phyloP scores from a whole-genome alignment of 2,113 vertebrate genomes.

The Sterna hirundo region DNA sequence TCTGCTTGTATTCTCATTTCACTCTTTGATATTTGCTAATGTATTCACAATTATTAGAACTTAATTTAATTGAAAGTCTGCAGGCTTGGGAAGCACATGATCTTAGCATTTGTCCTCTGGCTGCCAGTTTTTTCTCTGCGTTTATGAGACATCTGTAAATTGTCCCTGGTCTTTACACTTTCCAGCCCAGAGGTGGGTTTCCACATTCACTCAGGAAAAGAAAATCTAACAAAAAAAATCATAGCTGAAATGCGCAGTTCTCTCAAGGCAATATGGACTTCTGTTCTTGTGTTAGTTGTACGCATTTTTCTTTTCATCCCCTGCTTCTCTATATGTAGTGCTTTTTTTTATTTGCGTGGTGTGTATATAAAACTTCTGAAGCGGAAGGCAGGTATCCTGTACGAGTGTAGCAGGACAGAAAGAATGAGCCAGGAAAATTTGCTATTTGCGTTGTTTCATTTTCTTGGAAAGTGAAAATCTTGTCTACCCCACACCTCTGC shows the following conservation, averaged over 20 bases:
- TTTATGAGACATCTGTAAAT: neutral
- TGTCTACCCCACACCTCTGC: neutral
- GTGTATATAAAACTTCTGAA: neutral
- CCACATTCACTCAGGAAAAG: neutral
- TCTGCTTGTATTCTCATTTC: neutral
- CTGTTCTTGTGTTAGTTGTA: neutral
- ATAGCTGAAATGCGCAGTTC: neutral
- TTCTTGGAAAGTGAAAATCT: neutral
- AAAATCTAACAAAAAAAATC: neutral
- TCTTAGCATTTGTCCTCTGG: neutral
- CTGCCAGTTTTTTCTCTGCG: neutral
- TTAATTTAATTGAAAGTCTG: slow-evolving; percentile 35
- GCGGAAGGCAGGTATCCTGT: neutral
- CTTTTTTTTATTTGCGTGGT: neutral
- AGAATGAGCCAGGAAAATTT: neutral
- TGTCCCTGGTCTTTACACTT: neutral
- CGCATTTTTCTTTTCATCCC: neutral
- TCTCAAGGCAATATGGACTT: neutral
- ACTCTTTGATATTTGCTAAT: slow-evolving; percentile 39
- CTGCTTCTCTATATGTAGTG: neutral
- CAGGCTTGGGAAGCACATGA: neutral
- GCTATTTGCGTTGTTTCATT: neutral
- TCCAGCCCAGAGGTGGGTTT: neutral
- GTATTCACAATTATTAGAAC: slow-evolving; percentile 44
- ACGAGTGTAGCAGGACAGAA: neutral